Base-by-base conservation (phyloP, 2,888 invertebrate species). In the Blera fallax region DNA sequence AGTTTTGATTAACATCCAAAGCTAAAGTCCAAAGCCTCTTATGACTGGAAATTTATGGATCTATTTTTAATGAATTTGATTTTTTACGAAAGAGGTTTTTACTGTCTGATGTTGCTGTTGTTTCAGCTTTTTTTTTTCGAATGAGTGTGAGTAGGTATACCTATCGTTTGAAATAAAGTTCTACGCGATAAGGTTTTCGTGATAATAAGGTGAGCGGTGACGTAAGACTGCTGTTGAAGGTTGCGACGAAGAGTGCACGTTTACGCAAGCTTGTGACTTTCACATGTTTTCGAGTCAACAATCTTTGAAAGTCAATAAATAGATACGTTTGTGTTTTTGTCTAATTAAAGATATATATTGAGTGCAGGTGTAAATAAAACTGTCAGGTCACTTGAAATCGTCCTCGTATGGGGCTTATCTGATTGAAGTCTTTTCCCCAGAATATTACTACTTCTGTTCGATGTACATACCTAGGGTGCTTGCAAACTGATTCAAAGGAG, bases 41-140 rank as follows among this genome's bases (percentile, higher is more conserved):
- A 32, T 70, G 69, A 70, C 69, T 60, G 58, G 37, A 60, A 60
- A 70, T 70, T 56, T 70, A 45, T 70, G 29, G 16, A 56, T 69
- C 43, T 45, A 21, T 45, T 29, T 43, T 58, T 16, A 48, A 60
- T 37, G 72, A 18, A 45, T 45, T 27, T 60, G 7, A 40, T 14
- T 37, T 60, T 60, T n/a, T n/a, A 11, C 2, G 43, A 27, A 14
- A 60, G 10, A 16, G 16, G 1, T 8, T 37, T 21, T 24, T 24
- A 24, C 3, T 21, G n/a, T n/a, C n/a, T n/a, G n/a, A n/a, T n/a
- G n/a, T n/a, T n/a, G n/a, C n/a, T n/a, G n/a, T 2, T 3, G 0
- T 11, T 16, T 7, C 4, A n/a, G n/a, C 10, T n/a, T 11, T 40
- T 11, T 14, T 21, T 10, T 11, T 16, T 45, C 40, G 29, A 32